These are phyloP conservation scores for Eristalis intricaria DNA, from an alignment of 2,888 invertebrate species.

Conservation along the genomic window DNA sequence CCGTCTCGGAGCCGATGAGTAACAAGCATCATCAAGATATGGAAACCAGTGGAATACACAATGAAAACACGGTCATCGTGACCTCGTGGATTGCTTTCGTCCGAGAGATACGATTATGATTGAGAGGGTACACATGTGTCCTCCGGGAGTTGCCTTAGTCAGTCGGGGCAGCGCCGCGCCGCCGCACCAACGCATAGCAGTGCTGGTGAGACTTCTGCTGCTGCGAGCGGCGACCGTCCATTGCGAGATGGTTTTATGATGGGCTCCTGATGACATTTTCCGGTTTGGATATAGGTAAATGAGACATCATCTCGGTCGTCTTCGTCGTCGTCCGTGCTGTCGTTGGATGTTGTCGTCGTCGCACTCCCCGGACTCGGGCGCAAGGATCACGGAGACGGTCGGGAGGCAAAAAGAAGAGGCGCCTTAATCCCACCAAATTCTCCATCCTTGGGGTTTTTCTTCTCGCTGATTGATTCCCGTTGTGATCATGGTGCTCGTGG, in stretches of 20 bases:
- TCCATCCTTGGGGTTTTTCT: conserved; percentile 11
- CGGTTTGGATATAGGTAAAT: conserved; percentile 72
- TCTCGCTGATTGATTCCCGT: conserved; percentile 57
- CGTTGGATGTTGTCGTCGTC: background rate
- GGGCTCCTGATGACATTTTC: conserved; percentile 70
- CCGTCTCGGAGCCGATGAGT: conserved; percentile 63
- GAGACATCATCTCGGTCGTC: conserved; percentile 62
- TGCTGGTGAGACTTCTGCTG: too few species aligned
- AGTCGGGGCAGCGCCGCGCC: conserved; percentile 47
- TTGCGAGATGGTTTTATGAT: conserved; percentile 69
- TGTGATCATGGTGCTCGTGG: conserved; percentile 14
- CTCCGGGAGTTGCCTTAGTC: conserved; percentile 42
- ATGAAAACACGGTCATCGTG: conserved; percentile 58
- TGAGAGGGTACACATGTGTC: conserved; percentile 45
- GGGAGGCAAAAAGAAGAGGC: conserved; percentile 37
- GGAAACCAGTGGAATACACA: conserved; percentile 68
- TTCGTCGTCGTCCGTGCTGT: background rate
- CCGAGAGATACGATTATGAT: conserved; percentile 54
- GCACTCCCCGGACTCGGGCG: background rate
- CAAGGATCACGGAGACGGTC: conserved; percentile 25
- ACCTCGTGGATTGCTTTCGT: conserved; percentile 61
- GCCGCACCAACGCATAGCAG: too few species aligned
- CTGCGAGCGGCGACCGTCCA: conserved; percentile 16
- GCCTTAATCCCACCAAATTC: conserved; percentile 67
- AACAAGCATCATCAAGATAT: conserved; percentile 70